Evolutionary conservation across 1,140 invertebrate species (phyloP).

Genomic region (Holcopasites calliopsidis): DNA sequence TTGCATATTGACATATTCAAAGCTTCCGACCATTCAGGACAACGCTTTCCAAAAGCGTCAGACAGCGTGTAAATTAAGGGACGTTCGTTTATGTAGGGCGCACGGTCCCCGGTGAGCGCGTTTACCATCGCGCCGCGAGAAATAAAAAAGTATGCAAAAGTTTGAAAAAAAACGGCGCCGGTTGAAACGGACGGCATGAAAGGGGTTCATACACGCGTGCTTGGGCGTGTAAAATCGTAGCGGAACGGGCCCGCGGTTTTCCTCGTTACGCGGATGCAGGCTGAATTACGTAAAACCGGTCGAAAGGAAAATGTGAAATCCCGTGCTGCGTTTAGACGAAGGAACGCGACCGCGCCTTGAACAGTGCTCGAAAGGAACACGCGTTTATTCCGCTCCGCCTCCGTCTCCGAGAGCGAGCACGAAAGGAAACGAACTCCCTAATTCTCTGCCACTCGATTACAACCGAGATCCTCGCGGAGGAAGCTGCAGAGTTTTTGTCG

Average conservation of each 20-base stretch:
- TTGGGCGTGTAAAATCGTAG: conserved; percentile 34
- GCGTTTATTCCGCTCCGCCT: too few relatives aligned
- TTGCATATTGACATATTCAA: too few relatives aligned
- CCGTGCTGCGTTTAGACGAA: too few relatives aligned
- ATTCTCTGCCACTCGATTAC: conserved; percentile 41
- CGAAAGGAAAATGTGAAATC: conserved; percentile 10
- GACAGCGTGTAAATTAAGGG: conserved; percentile 29
- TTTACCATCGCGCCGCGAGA: conserved; percentile 11
- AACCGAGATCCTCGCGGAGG: background rate
- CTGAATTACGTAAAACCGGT: conserved; percentile 29
- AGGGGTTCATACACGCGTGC: conserved; percentile 31
- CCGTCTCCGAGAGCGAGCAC: too few relatives aligned
- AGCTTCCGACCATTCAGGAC: conserved; percentile 16
- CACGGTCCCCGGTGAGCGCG: background rate
- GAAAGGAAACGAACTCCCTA: conserved; percentile 15
- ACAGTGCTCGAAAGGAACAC: too few relatives aligned
- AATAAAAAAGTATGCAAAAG: conserved; percentile 33
- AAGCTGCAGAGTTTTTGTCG: background rate
- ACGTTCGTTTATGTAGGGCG: conserved; percentile 17
- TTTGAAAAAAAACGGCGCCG: conserved; percentile 3
- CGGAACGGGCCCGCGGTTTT: conserved; percentile 1
- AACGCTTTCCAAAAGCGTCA: conserved; percentile 9
- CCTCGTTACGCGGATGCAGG: conserved; percentile 9
- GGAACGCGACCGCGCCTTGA: too few relatives aligned
- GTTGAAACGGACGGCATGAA: conserved; percentile 12